phyloP scores from a whole-genome alignment of 2,797 vertebrate genomes.

The Pipistrellus nathusii region DNA sequence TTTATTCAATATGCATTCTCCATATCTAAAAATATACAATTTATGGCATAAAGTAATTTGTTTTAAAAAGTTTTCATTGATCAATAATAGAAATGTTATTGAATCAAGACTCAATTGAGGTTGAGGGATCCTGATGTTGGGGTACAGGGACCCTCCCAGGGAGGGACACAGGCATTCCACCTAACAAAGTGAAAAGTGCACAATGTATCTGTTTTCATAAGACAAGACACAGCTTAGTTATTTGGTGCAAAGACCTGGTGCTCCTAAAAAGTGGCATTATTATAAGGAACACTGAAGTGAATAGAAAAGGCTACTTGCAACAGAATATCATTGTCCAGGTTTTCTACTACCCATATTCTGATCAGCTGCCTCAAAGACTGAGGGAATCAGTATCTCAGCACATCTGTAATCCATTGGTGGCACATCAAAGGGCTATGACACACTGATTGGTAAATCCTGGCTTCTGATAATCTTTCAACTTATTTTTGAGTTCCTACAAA shows the following conservation, averaged over 20 bases:
- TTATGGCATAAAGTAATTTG: background rate
- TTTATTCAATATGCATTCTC: background rate
- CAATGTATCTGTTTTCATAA: background rate
- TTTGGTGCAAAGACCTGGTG: background rate
- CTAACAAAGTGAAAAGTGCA: background rate
- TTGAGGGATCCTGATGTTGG: background rate
- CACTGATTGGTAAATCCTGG: background rate
- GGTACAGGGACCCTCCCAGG: background rate
- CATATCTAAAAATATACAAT: background rate
- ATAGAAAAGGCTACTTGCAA: background rate
- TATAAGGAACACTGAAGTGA: background rate
- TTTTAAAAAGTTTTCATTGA: conserved; percentile 19
- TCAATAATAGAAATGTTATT: background rate
- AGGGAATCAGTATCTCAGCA: background rate
- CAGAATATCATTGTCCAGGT: background rate
- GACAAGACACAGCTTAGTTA: background rate
- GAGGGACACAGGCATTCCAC: background rate
- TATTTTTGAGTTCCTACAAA: background rate
- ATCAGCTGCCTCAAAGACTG: background rate
- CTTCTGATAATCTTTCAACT: background rate
- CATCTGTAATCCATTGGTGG: background rate
- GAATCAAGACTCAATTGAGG: background rate
- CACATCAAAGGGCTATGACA: background rate
- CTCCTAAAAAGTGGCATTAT: background rate
- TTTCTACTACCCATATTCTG: background rate